Evolutionary conservation across 2,113 vertebrate genomes (phyloP).

Genomic region (Myocastor coypus): DNA sequence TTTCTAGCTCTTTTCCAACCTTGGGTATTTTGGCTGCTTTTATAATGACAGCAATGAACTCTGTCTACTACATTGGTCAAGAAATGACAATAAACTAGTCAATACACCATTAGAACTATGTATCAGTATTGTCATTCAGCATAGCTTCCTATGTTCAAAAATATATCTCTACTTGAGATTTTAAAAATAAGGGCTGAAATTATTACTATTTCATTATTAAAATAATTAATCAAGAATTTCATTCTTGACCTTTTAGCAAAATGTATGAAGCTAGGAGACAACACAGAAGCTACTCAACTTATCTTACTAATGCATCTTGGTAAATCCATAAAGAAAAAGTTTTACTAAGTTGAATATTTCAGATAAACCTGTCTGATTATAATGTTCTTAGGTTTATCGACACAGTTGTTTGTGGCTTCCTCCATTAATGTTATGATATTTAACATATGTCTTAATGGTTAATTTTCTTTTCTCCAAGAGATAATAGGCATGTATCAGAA

Average conservation of each 20-base stretch:
- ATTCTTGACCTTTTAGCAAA: background rate
- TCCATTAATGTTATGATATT: background rate
- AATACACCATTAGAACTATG: background rate
- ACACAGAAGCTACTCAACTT: background rate
- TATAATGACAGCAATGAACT: background rate
- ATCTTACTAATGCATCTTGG: background rate
- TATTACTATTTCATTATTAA: background rate
- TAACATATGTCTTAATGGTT: background rate
- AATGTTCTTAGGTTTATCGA: background rate
- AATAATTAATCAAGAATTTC: background rate
- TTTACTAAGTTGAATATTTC: background rate
- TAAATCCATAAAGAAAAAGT: background rate
- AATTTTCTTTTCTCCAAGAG: background rate
- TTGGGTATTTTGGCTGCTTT: background rate
- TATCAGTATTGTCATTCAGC: background rate
- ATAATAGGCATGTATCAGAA: background rate
- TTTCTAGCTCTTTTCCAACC: background rate
- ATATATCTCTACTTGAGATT: conserved; percentile 16
- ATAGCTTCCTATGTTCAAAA: background rate
- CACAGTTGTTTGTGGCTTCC: background rate
- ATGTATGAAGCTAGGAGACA: background rate
- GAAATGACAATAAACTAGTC: background rate
- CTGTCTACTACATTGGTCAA: background rate
- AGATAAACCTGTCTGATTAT: background rate
- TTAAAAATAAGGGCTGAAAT: background rate